Conservation (phyloP, 2,113 vertebrate species). For the Lophotis ruficrista region DNA sequence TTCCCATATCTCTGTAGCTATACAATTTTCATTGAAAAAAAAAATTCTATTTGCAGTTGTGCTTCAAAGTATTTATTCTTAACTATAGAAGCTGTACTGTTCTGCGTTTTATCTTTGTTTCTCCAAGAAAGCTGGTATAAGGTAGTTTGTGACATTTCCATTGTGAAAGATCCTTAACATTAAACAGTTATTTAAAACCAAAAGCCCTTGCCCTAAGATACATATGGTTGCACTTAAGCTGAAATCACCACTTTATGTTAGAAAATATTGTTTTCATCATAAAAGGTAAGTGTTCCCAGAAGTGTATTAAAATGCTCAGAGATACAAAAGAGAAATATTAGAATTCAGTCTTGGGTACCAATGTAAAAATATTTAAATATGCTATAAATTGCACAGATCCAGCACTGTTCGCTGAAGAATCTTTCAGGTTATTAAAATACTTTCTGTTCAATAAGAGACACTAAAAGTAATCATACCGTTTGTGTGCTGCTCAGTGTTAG, state of each 20-base stretch:
- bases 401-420: slow-evolving; percentile 55
- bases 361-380: slow-evolving; percentile 69
- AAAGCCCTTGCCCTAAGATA: slow-evolving; percentile 7
- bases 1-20: background rate
- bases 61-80: background rate
- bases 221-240: slow-evolving; percentile 65
- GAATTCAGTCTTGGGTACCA: slow-evolving; percentile 65
- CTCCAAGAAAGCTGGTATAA: background rate
- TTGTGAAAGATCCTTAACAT: slow-evolving; percentile 39
- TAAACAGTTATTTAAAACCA: slow-evolving; percentile 24
- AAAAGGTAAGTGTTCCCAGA: slow-evolving; percentile 72
- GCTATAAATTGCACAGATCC: slow-evolving; percentile 64
- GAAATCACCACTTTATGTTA: slow-evolving; percentile 65
- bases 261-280: slow-evolving; percentile 74
- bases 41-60: background rate
- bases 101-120: slow-evolving; percentile 1
- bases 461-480: slow-evolving; percentile 37
- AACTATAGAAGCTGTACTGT: background rate
- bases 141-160: slow-evolving; percentile 12
- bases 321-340: slow-evolving; percentile 68
- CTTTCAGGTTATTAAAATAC: slow-evolving; percentile 74
- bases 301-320: slow-evolving; percentile 61
- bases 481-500: slow-evolving; percentile 59
- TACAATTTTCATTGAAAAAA: background rate
- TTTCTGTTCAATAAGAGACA: slow-evolving; percentile 49